Conservation (phyloP, 2,113 vertebrate genomes). For the Phainopepla nitens region DNA sequence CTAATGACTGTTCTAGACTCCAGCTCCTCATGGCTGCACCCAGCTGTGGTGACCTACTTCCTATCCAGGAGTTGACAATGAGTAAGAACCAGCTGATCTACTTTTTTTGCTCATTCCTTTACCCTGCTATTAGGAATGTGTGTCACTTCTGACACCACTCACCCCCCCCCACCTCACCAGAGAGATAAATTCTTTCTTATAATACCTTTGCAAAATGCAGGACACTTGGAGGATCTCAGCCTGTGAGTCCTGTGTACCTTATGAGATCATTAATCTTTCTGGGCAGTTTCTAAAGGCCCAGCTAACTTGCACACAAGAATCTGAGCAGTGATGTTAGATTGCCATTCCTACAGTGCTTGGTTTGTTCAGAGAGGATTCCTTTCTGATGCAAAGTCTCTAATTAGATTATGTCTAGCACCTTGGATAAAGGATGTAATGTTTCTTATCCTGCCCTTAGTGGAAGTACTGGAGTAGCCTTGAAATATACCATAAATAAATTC, state of each 20-base stretch:
- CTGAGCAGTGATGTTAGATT: neutral
- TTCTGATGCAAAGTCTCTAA: constrained; percentile 49
- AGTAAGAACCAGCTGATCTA: constrained; percentile 21
- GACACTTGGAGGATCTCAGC: neutral
- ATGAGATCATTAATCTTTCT: neutral
- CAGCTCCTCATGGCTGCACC: constrained; percentile 34
- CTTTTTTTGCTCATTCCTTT: constrained; percentile 2
- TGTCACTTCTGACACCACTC: neutral
- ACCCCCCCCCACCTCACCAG: neutral
- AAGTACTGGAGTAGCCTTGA: neutral
- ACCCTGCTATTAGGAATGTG: neutral
- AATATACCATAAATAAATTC: neutral
- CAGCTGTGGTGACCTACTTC: constrained; percentile 70
- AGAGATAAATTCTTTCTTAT: neutral
- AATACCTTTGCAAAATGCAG: neutral
- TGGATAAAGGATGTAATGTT: constrained; percentile 22
- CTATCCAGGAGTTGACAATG: neutral
- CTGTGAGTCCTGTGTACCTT: neutral
- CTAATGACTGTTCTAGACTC: constrained; percentile 24
- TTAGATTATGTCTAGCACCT: constrained; percentile 37
- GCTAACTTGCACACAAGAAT: neutral
- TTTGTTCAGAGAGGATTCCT: constrained; percentile 36
- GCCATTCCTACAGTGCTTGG: neutral
- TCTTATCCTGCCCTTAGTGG: neutral
- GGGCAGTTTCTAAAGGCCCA: neutral